A percentile compares a stretch with the other conserved stretches of the same genome.
These are phyloP conservation scores for Leucophenga varia DNA, from an alignment of 1,140 invertebrate genomes.

Conservation along the genomic window DNA sequence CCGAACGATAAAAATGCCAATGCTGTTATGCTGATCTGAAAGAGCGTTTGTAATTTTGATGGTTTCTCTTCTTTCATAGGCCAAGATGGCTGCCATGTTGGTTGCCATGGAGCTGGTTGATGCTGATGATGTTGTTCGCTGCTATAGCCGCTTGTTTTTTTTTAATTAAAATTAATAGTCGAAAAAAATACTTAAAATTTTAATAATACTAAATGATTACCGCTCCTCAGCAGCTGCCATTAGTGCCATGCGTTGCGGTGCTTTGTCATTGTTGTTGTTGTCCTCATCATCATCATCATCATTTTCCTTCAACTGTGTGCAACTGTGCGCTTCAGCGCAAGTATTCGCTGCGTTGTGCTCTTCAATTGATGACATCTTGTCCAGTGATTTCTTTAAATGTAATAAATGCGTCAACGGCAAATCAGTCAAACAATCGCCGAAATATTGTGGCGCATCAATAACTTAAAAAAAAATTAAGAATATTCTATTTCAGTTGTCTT, in stretches of 20 bases:
- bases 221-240: constrained; percentile 38
- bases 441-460: constrained; percentile 31
- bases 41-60: constrained; percentile 66
- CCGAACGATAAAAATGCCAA: constrained; percentile 77
- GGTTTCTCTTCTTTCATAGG: constrained; percentile 58
- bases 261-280: no score
- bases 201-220: no score
- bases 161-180: no score
- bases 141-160: no score
- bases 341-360: no score
- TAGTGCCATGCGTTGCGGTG: constrained; percentile 32
- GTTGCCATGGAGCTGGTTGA: constrained; percentile 9
- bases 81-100: constrained; percentile 30
- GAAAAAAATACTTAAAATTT: no score
- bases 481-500: no score
- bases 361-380: constrained; percentile 15
- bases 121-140: no score
- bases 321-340: no score
- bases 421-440: constrained; percentile 31
- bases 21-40: constrained; percentile 71
- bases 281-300: no score
- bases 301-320: no score
- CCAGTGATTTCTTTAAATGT: constrained; percentile 30
- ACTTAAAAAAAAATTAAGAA: no score
- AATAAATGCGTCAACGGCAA: constrained; percentile 35